Conservation (phyloP, 2,888 invertebrate genomes). For the Lepidocyrtinus sp. region DNA sequence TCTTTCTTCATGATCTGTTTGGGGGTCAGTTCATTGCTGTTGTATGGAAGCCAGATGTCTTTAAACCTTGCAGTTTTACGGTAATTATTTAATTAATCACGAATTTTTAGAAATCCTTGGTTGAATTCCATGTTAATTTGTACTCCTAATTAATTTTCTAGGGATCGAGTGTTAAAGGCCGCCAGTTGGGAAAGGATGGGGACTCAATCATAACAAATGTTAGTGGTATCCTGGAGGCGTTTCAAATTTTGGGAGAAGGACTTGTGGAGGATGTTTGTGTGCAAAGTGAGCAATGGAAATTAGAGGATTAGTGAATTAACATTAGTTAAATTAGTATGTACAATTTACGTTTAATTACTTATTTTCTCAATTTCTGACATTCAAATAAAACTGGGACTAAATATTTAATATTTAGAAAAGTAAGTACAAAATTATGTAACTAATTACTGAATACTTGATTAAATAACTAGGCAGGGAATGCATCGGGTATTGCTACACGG, state of each 20-base stretch:
- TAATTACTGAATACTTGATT: no score
- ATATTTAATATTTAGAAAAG: no score
- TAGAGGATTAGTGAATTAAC: conserved; percentile 16
- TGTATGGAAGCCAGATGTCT: conserved; percentile 83
- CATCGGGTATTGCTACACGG: conserved; percentile 39
- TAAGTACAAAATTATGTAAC: no score
- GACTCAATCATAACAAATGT: conserved; percentile 75
- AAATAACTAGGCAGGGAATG: neutral
- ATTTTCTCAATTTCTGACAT: neutral
- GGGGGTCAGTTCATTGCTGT: conserved; percentile 90
- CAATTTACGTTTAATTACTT: no score
- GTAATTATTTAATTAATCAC: conserved; percentile 73
- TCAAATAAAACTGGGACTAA: neutral
- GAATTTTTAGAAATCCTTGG: neutral
- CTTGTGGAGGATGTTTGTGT: conserved; percentile 77
- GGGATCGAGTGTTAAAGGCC: conserved; percentile 77
- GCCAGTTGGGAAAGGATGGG: conserved; percentile 74
- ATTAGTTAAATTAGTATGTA: neutral
- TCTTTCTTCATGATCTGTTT: conserved; percentile 91
- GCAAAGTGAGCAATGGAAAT: conserved; percentile 52
- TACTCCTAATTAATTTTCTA: conserved; percentile 71
- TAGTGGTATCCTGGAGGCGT: conserved; percentile 82
- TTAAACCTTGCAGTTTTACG: conserved; percentile 81
- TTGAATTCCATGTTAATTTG: no score
- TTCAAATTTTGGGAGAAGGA: conserved; percentile 79